Evolutionary conservation across 1,140 invertebrate species (phyloP).

Genomic region (Propsilocerus akamusi): DNA sequence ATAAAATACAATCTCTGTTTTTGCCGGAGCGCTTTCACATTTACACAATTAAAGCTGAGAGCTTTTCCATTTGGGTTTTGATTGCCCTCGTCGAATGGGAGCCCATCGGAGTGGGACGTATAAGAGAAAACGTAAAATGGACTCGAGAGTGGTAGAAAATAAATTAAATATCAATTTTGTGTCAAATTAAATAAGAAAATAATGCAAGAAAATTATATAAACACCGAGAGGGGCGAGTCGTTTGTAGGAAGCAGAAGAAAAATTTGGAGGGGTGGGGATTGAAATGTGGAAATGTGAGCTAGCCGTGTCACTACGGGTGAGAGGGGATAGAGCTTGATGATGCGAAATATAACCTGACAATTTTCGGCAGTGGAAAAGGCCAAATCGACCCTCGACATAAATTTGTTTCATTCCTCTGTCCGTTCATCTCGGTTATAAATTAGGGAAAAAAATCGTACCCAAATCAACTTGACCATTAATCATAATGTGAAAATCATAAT

Average conservation of each 20-base stretch:
- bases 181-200: conserved; percentile 3
- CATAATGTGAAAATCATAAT: conserved; percentile 2
- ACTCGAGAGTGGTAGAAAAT: background rate
- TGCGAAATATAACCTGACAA: background rate
- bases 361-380: background rate
- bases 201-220: background rate
- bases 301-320: background rate
- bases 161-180: conserved; percentile 4
- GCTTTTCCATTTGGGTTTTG: too few species aligned
- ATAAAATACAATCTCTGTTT: too few species aligned
- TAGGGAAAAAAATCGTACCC: background rate
- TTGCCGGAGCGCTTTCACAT: too few species aligned
- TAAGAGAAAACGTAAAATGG: background rate
- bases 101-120: background rate
- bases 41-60: too few species aligned
- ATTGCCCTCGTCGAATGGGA: too few species aligned
- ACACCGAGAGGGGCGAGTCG: too few species aligned
- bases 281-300: background rate
- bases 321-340: too few species aligned
- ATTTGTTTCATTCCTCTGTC: background rate
- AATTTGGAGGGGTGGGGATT: background rate
- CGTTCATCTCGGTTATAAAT: too few species aligned
- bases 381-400: background rate
- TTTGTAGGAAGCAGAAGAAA: background rate
- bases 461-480: conserved; percentile 3